Evolutionary conservation across 1,140 invertebrate species (phyloP), one percentile per base, ranked within the genome.

Genomic region (Anadara kagoshimensis): DNA sequence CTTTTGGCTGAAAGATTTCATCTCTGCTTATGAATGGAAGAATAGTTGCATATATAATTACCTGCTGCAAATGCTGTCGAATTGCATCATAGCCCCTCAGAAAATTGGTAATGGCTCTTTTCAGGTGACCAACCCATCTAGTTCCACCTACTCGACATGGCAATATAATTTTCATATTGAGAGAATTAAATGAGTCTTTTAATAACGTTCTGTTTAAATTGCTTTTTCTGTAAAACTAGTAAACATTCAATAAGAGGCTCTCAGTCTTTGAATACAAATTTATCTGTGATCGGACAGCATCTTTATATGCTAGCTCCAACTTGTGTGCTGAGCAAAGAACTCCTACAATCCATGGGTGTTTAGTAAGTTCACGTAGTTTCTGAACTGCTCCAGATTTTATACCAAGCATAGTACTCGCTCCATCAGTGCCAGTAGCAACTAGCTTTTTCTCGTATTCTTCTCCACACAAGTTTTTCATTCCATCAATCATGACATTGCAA

Each of bases 161-260:
- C 7, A 22, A 54, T 1, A 68, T 41, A 7, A 51, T 51, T n/a
- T 70, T 70, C n/a, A 11, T 70, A 4, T 41, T 54, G 0, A 53
- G 7, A 12, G 59, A 4, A 59, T 62, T 44, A 47, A 3, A 41
- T 36, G 59, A 20, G 10, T 63, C 59, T 53, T 71, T 71, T n/a
- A 71, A 49, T 12, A 2, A 12, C 4, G 24, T 24, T 11, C 69
- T 51, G 7, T 1, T 56, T 41, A 71, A 1, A 71, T 63, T 63
- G 45, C 69, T 71, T 24, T 71, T 71, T 16, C 69, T 8, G 51
- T 73, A 73, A 51, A 73, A 73, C 10, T 49, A 73, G 26, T 73
- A 73, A 1, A 73, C 3, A n/a, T 61, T 61, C 0, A 24, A 1
- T 0, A 73, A n/a, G 16, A 73, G 49, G 0, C 41, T 11, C 12